phyloP scores from a whole-genome alignment of 2,113 vertebrate species.

The Salminus brasiliensis region DNA sequence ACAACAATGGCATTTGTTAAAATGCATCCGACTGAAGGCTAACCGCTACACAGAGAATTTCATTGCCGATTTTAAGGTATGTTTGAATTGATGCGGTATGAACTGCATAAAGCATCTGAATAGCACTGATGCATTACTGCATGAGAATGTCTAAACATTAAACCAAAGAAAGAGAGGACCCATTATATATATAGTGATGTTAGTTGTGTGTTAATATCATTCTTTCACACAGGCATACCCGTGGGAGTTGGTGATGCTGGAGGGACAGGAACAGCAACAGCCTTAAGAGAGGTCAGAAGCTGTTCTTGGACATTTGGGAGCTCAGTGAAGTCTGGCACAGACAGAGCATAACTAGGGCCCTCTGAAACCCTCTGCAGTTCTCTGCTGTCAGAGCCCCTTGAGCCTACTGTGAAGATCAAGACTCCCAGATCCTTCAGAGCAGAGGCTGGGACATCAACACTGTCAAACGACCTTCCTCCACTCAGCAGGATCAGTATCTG shows the following conservation, averaged over 20 bases:
- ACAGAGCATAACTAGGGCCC: conserved; percentile 45
- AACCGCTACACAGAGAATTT: too few species aligned
- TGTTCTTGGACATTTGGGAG: conserved; percentile 51
- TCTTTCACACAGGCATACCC: too few species aligned
- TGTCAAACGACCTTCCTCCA: conserved; percentile 54
- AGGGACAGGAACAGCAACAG: too few species aligned
- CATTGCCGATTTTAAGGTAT: too few species aligned
- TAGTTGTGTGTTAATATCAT: too few species aligned
- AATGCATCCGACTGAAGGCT: too few species aligned
- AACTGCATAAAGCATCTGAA: neutral
- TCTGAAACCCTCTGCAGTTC: conserved; percentile 57
- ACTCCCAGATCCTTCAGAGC: conserved; percentile 53
- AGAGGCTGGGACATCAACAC: conserved; percentile 42
- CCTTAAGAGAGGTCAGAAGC: conserved; percentile 35
- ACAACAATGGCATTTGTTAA: too few species aligned
- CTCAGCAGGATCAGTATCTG: conserved; percentile 59
- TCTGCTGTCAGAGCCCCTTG: conserved; percentile 59
- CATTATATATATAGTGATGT: too few species aligned
- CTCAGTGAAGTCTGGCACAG: conserved; percentile 54
- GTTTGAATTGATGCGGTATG: too few species aligned
- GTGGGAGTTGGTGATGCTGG: too few species aligned
- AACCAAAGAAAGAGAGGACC: too few species aligned
- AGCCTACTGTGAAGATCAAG: conserved; percentile 53
- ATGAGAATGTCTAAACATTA: too few species aligned
- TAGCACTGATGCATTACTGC: neutral